phyloP scores from a whole-genome alignment of 1,140 invertebrate species.

The Eubasilissa regina region DNA sequence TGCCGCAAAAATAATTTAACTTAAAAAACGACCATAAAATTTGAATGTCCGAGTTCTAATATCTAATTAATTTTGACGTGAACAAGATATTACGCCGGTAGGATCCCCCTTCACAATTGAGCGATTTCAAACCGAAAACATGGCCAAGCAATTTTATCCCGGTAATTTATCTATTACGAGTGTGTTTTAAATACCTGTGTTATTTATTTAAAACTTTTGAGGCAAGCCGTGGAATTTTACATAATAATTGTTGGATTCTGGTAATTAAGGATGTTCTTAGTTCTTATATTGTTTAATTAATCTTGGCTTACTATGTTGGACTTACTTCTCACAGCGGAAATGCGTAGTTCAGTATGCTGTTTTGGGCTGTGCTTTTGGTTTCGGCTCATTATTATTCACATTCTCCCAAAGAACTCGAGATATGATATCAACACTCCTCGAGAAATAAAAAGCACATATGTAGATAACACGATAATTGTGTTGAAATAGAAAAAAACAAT shows the following conservation, averaged over 20 bases:
- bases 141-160: conserved; percentile 46
- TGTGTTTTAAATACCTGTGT: conserved; percentile 44
- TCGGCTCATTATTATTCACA: not conserved
- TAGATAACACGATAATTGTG: no score
- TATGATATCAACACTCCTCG: no score
- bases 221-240: conserved; percentile 45
- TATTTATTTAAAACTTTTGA: conserved; percentile 45
- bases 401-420: no score
- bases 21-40: no score
- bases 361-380: conserved; percentile 8
- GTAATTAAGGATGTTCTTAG: conserved; percentile 60
- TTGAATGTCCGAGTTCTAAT: not conserved
- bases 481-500: no score
- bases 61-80: not conserved
- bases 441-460: no score
- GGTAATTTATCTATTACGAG: conserved; percentile 54
- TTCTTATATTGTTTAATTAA: conserved; percentile 57
- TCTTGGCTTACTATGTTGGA: conserved; percentile 38
- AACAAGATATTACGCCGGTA: conserved; percentile 6
- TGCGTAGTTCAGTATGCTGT: conserved; percentile 20
- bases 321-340: conserved; percentile 31
- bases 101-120: conserved; percentile 20
- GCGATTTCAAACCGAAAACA: conserved; percentile 16
- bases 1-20: no score
- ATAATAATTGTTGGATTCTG: conserved; percentile 53